Conservation (phyloP, 2,888 invertebrate genomes). For the Lasius fuliginosus region DNA sequence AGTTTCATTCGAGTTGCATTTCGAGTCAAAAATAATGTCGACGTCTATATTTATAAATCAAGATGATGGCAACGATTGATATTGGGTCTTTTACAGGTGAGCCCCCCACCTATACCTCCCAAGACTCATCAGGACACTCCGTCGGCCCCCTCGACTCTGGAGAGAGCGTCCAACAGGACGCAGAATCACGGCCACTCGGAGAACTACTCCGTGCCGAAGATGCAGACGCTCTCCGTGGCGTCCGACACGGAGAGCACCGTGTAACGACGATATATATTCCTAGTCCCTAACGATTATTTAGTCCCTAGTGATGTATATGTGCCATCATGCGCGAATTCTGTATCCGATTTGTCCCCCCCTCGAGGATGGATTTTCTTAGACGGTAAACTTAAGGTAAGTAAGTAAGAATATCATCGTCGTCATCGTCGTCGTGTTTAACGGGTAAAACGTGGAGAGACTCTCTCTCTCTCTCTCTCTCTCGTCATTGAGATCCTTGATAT, state of each 20-base stretch:
- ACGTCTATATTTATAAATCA: neutral
- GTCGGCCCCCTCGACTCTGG: constrained; percentile 84
- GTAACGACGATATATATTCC: constrained; percentile 79
- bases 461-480: neutral
- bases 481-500: constrained; percentile 50
- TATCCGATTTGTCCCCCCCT: constrained; percentile 24
- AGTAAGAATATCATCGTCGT: constrained; percentile 40
- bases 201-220: constrained; percentile 86
- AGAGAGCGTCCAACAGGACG: constrained; percentile 79
- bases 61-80: neutral
- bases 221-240: constrained; percentile 84
- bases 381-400: constrained; percentile 35
- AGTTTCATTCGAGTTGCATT: neutral
- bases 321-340: constrained; percentile 68
- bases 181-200: constrained; percentile 80
- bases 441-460: neutral
- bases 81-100: constrained; percentile 74
- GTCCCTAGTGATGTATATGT: constrained; percentile 69
- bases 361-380: constrained; percentile 30
- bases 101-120: constrained; percentile 85
- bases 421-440: constrained; percentile 33
- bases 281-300: constrained; percentile 80
- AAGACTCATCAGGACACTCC: constrained; percentile 84
- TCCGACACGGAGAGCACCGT: constrained; percentile 84
- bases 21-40: neutral